Evolutionary conservation across 2,888 invertebrate genomes (phyloP), one percentile per base, ranked within the genome.

Genomic region (Venusia cambrica): DNA sequence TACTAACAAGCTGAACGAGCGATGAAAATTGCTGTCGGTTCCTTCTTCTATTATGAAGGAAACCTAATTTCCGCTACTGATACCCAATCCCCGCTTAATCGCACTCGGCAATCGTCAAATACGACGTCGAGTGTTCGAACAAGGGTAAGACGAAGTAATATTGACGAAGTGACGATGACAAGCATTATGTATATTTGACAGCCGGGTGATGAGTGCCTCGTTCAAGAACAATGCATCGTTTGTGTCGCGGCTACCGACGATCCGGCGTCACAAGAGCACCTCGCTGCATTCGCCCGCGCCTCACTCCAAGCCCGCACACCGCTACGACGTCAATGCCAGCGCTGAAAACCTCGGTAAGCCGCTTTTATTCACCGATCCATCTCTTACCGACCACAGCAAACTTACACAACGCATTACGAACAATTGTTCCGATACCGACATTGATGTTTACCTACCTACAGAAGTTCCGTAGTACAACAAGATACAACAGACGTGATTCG

Each of bases 151-250:
- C n/a, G n/a, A n/a, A n/a, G n/a, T n/a, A n/a, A n/a, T n/a, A n/a
- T n/a, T n/a, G n/a, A n/a, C 4, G 9, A 38, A 48, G 35, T 40
- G 39, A 42, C 22, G 19, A 33, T 54, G 51, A 60, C 39, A 40
- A 57, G 52, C 51, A 36, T 51, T 51, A 41, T 61, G 60, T 68
- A 49, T 68, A 57, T 67, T 74, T 68, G 71, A 64, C 88, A 93
- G 92, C 85, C 90, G 92, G 68, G 91, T 92, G 77, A 87, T 87
- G 83, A 81, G 87, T 69, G 92, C 93, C 69, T 95, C 95, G 79
- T 96, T 95, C 90, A 96, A 96, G 90, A 95, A 95, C 90, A 96
- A 96, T 87, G 93, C 96, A 57, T 96, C 96, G 36, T 97, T 97
- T 88, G 96, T 96, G 74, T 95, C 96, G 66, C 92, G 96, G 57